These are phyloP conservation scores for Carassius carassius DNA, from an alignment of 2,113 vertebrate genomes.

Conservation along the genomic window DNA sequence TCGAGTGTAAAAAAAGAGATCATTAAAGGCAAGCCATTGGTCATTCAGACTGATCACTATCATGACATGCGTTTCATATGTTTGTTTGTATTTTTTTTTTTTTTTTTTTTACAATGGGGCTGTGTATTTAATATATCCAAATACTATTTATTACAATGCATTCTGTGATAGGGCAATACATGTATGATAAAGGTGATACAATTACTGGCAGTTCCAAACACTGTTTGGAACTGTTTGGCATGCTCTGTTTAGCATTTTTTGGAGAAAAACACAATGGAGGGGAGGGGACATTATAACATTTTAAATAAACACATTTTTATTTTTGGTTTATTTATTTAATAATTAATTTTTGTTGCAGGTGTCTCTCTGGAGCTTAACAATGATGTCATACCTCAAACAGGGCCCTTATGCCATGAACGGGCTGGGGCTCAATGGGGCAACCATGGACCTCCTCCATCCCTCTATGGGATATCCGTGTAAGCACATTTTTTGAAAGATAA, in stretches of 20 bases:
- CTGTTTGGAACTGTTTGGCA: too few species aligned
- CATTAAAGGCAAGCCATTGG: constrained; percentile 26
- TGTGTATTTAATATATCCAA: background rate
- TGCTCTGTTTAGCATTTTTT: background rate
- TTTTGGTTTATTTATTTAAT: too few species aligned
- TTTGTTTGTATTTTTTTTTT: background rate
- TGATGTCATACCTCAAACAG: constrained; percentile 99
- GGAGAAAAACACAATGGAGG: too few species aligned
- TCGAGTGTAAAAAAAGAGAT: constrained; percentile 51
- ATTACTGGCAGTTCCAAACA: background rate
- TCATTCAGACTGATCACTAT: constrained; percentile 30
- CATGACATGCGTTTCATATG: background rate
- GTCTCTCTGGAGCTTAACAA: constrained; percentile 71
- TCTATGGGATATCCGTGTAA: constrained; percentile 93
- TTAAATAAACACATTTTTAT: too few species aligned
- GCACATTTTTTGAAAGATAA: background rate
- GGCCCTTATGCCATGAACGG: constrained; percentile 94
- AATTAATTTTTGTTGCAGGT: constrained; percentile 21
- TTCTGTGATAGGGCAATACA: too few species aligned
- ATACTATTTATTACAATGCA: background rate
- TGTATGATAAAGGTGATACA: background rate
- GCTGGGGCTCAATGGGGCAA: constrained; percentile 88
- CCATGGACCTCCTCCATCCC: constrained; percentile 96
- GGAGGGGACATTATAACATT: too few species aligned
- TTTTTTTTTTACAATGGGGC: background rate